Percentiles rank a stretch among this genome's conserved stretches.
These are phyloP conservation scores for Neodontobutis hainanensis DNA, from an alignment of 2,113 vertebrate species.

Conservation along the genomic window DNA sequence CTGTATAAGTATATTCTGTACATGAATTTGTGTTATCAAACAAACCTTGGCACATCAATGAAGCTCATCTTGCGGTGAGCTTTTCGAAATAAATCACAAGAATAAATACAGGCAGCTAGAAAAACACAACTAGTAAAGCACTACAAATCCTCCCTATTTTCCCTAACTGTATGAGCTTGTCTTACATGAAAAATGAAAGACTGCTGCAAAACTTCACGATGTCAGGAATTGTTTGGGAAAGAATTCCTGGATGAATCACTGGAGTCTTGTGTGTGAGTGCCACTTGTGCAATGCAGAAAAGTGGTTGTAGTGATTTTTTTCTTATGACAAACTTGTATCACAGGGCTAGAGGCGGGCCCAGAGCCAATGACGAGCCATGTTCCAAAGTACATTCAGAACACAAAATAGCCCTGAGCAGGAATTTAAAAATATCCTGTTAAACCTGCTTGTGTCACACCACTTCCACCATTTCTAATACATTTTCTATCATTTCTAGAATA, in stretches of 20 bases:
- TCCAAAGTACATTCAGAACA: constrained; percentile 49
- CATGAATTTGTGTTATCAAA: constrained; percentile 76
- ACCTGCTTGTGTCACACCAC: constrained; percentile 26
- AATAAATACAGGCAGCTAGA: constrained; percentile 76
- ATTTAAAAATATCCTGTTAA: constrained; percentile 42
- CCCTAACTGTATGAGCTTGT: constrained; percentile 67
- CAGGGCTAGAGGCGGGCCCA: constrained; percentile 47
- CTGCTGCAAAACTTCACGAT: constrained; percentile 81
- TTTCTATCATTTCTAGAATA: constrained; percentile 19
- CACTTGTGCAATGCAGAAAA: constrained; percentile 76
- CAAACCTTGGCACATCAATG: constrained; percentile 77
- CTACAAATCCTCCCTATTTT: constrained; percentile 79
- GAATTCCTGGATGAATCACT: constrained; percentile 80
- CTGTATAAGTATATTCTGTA: constrained; percentile 69
- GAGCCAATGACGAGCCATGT: constrained; percentile 52
- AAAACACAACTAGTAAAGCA: constrained; percentile 75
- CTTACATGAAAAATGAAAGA: constrained; percentile 83
- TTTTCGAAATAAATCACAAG: constrained; percentile 79
- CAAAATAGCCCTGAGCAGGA: constrained; percentile 50
- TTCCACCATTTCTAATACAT: constrained; percentile 18
- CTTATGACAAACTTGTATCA: constrained; percentile 77
- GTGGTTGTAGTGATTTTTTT: constrained; percentile 81
- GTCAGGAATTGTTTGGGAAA: constrained; percentile 79
- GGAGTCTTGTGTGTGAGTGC: constrained; percentile 64
- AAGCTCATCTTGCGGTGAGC: constrained; percentile 72